phyloP scores from a whole-genome alignment of 1,140 invertebrate genomes.

The Drosophila quadrilineata region DNA sequence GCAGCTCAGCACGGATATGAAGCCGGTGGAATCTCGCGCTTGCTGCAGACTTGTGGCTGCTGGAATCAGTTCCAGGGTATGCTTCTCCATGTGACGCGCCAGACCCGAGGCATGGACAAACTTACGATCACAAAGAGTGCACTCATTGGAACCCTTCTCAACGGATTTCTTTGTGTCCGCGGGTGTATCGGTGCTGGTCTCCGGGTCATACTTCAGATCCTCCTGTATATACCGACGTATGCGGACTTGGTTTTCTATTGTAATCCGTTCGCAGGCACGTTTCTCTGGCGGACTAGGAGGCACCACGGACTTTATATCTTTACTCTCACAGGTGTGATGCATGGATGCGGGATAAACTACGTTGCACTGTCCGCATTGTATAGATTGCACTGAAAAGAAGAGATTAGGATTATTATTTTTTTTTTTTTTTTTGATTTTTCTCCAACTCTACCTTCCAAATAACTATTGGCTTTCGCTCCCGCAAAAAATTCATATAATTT shows the following conservation, averaged over 20 bases:
- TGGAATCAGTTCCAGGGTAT: slow-evolving; percentile 67
- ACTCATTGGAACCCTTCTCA: slow-evolving; percentile 60
- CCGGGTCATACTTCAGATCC: slow-evolving; percentile 69
- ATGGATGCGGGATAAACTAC: no score
- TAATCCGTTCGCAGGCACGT: slow-evolving; percentile 38
- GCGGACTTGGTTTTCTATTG: slow-evolving; percentile 67
- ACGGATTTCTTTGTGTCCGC: slow-evolving; percentile 32
- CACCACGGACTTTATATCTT: no score
- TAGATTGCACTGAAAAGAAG: no score
- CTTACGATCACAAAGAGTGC: slow-evolving; percentile 74
- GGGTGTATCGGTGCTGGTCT: slow-evolving; percentile 26
- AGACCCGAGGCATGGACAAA: slow-evolving; percentile 78
- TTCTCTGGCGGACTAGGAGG: neutral
- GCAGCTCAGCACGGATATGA: slow-evolving; percentile 54
- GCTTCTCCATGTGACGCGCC: slow-evolving; percentile 77
- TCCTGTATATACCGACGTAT: slow-evolving; percentile 69
- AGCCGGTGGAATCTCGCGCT: slow-evolving; percentile 24
- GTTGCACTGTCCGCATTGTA: no score
- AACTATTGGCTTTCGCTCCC: slow-evolving; percentile 26
- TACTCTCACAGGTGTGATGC: no score
- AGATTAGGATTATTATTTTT: no score
- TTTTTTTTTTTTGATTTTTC: no score
- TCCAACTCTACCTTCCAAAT: neutral
- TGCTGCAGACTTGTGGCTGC: slow-evolving; percentile 16
- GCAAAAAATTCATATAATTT: slow-evolving; percentile 65